Conservation (phyloP, 2,113 vertebrate genomes). For the Pelobates fuscus region DNA sequence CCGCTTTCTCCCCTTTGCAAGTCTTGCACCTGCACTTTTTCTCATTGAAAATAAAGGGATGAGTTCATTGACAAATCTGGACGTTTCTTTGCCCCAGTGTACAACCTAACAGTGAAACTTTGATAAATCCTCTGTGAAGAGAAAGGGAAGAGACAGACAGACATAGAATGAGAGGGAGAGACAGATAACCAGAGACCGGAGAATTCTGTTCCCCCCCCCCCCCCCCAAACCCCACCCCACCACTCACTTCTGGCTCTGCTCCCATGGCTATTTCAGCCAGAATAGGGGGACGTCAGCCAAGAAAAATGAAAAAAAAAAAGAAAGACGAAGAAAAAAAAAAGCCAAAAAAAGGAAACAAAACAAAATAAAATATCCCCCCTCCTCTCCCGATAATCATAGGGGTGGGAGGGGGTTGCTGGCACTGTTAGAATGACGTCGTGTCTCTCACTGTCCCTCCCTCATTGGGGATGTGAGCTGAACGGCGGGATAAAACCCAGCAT, state of each 20-base stretch:
- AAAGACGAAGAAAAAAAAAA: neutral
- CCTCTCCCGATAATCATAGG: conserved; percentile 35
- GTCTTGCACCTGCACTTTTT: conserved; percentile 34
- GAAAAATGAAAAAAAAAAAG: conserved; percentile 45
- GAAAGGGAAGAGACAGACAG: conserved; percentile 37
- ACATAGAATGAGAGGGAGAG: conserved; percentile 38
- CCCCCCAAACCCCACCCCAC: too few relatives aligned
- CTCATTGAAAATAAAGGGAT: conserved; percentile 11
- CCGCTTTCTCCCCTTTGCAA: neutral
- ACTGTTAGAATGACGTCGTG: conserved; percentile 48
- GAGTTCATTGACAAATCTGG: conserved; percentile 46
- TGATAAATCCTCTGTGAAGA: conserved; percentile 40
- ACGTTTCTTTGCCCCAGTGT: conserved; percentile 17
- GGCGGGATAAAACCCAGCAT: conserved; percentile 52
- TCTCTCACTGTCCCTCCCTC: conserved; percentile 48
- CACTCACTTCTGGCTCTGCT: conserved; percentile 27
- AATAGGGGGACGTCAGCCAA: conserved; percentile 46
- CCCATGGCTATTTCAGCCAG: conserved; percentile 49
- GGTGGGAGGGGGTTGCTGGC: conserved; percentile 48
- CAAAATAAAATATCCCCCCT: conserved; percentile 45
- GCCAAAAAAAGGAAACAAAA: conserved; percentile 38
- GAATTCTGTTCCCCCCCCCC: conserved; percentile 36
- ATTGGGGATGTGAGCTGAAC: conserved; percentile 48
- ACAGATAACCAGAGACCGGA: conserved; percentile 44
- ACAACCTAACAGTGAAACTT: conserved; percentile 24